phyloP scores from a whole-genome alignment of 2,888 invertebrate species.

The Molanna angustata region DNA sequence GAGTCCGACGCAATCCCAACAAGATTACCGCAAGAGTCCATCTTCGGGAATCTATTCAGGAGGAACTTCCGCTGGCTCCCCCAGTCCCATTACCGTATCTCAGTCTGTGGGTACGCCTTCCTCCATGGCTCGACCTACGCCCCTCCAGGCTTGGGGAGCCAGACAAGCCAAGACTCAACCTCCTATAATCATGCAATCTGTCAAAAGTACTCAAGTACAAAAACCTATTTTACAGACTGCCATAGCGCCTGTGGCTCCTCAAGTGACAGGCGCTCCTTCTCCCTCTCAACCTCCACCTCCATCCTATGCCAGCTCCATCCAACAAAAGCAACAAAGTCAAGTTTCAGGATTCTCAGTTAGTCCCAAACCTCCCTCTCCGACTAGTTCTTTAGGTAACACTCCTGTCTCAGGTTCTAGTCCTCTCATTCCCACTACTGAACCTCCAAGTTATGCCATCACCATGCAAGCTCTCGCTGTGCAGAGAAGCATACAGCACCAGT shows the following conservation, averaged over 20 bases:
- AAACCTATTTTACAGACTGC: constrained; percentile 94
- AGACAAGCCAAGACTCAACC: constrained; percentile 87
- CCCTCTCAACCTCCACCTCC: constrained; percentile 50
- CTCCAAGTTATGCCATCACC: constrained; percentile 88
- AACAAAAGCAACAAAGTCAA: constrained; percentile 65
- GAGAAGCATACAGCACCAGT: constrained; percentile 63
- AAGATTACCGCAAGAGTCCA: constrained; percentile 80
- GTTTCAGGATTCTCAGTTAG: constrained; percentile 53
- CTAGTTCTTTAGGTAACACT: constrained; percentile 54
- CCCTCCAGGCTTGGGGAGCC: constrained; percentile 81
- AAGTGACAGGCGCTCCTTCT: constrained; percentile 53
- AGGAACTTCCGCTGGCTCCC: constrained; percentile 78
- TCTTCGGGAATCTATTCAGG: constrained; percentile 85
- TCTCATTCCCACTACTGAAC: constrained; percentile 77
- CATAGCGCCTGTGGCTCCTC: constrained; percentile 83
- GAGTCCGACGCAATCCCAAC: constrained; percentile 77
- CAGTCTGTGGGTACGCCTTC: constrained; percentile 60
- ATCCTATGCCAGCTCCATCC: constrained; percentile 73
- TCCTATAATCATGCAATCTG: constrained; percentile 95
- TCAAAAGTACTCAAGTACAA: constrained; percentile 92
- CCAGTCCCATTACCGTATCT: constrained; percentile 76
- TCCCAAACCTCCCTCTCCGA: constrained; percentile 54
- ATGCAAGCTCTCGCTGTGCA: constrained; percentile 79
- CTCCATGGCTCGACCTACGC: constrained; percentile 73
- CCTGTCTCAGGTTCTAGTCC: constrained; percentile 47